Conservation (phyloP, 1,140 invertebrate species). For the Drosophila lacteicornis region DNA sequence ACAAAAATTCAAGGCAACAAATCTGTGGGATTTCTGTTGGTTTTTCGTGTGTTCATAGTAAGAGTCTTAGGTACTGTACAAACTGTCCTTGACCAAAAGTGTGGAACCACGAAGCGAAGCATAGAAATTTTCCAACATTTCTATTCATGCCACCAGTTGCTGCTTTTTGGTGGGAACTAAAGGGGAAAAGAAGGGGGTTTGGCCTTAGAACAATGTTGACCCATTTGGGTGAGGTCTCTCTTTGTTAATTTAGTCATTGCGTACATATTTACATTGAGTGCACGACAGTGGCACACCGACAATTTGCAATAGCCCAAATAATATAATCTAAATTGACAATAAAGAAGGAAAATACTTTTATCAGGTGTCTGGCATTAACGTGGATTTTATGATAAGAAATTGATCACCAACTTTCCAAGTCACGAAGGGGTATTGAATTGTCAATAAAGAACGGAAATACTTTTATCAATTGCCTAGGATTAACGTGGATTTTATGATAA, state of each 20-base stretch:
- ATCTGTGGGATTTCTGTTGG: not conserved
- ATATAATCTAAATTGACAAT: not conserved
- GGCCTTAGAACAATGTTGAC: conserved; percentile 34
- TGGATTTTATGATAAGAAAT: too few relatives aligned
- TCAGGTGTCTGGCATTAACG: not conserved
- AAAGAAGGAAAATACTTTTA: not conserved
- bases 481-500: not conserved
- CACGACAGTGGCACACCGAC: conserved; percentile 3
- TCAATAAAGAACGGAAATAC: not conserved
- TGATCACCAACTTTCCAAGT: too few relatives aligned
- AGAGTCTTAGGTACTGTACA: not conserved
- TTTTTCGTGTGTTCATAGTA: not conserved
- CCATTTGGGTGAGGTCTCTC: conserved; percentile 30
- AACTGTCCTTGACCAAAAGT: conserved; percentile 18
- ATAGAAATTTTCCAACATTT: conserved; percentile 30
- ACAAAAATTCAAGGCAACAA: too few relatives aligned
- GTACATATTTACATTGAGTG: conserved; percentile 39
- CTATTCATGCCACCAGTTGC: conserved; percentile 43
- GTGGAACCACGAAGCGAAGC: not conserved
- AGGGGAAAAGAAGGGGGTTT: conserved; percentile 6
- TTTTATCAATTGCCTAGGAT: not conserved
- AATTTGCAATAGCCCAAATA: not conserved
- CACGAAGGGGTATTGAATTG: not conserved
- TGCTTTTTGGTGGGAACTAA: not conserved
- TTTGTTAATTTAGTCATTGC: conserved; percentile 63